Percentiles rank a stretch among this genome's conserved stretches.
phyloP scores from a whole-genome alignment of 1,140 invertebrate species.

The Magallana ariakensis region DNA sequence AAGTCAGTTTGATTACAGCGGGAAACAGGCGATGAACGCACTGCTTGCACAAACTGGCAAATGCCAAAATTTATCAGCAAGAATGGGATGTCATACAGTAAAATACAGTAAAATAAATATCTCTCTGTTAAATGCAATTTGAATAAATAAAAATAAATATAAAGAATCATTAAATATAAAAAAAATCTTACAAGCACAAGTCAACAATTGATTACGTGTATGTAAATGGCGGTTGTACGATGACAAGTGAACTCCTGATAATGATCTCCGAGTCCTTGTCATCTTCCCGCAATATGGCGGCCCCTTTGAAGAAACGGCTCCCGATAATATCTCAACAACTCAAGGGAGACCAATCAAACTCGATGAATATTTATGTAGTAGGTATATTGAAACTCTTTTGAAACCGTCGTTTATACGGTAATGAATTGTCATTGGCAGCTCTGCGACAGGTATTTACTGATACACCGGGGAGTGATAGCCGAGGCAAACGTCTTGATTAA shows the following conservation, averaged over 20 bases:
- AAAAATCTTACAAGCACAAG: too few species aligned
- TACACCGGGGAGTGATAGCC: not conserved
- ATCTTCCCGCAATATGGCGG: not conserved
- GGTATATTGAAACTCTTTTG: slow-evolving; percentile 14
- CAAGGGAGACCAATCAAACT: not conserved
- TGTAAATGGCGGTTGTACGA: too few species aligned
- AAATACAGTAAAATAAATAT: too few species aligned
- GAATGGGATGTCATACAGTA: too few species aligned
- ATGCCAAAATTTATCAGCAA: too few species aligned
- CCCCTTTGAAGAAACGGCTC: not conserved
- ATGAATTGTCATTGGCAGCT: not conserved
- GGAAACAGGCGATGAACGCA: too few species aligned
- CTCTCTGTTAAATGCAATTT: too few species aligned
- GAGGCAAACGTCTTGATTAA: not conserved
- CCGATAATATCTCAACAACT: not conserved
- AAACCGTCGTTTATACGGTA: slow-evolving; percentile 2
- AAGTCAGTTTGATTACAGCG: too few species aligned
- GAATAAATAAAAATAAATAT: too few species aligned
- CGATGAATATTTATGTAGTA: slow-evolving; percentile 35
- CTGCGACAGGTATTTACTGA: slow-evolving; percentile 21
- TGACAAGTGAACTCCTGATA: not conserved
- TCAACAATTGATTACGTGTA: too few species aligned
- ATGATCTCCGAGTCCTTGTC: not conserved
- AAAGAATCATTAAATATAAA: too few species aligned
- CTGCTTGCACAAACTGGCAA: too few species aligned